Evolutionary conservation across 2,888 invertebrate genomes (phyloP).

Genomic region (Mystacides longicornis): DNA sequence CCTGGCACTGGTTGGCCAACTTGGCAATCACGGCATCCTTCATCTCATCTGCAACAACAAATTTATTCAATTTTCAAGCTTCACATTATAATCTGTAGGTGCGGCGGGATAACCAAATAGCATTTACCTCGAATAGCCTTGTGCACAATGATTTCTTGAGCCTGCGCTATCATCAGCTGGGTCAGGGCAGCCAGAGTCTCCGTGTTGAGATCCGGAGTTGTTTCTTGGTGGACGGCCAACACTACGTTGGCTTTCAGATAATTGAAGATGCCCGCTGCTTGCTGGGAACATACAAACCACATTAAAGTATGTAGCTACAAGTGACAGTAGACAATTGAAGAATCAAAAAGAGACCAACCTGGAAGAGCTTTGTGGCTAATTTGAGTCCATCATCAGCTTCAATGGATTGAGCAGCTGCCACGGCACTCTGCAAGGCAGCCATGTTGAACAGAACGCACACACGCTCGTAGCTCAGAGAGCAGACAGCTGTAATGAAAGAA

Average conservation of each 20-base stretch:
- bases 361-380: conserved; percentile 83
- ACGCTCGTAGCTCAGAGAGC: conserved; percentile 86
- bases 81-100: too few species aligned
- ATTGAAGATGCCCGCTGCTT: conserved; percentile 83
- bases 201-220: conserved; percentile 90
- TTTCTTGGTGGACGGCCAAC: conserved; percentile 84
- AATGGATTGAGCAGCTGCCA: conserved; percentile 76
- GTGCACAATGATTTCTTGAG: conserved; percentile 93
- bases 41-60: conserved; percentile 84
- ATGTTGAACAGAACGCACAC: conserved; percentile 95
- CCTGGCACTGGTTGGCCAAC: conserved; percentile 86
- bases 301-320: not conserved
- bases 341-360: conserved; percentile 45
- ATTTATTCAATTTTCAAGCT: too few species aligned
- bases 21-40: conserved; percentile 89
- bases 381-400: conserved; percentile 93
- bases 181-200: conserved; percentile 84
- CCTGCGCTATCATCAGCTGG: conserved; percentile 92
- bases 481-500: conserved; percentile 56
- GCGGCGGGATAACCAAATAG: too few species aligned
- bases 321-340: not conserved
- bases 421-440: conserved; percentile 84
- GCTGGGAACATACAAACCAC: conserved; percentile 44
- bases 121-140: conserved; percentile 80
- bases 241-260: conserved; percentile 76